Evolutionary conservation across 2,113 vertebrate genomes (phyloP).

Genomic region (mouse (Mus musculus)): DNA sequence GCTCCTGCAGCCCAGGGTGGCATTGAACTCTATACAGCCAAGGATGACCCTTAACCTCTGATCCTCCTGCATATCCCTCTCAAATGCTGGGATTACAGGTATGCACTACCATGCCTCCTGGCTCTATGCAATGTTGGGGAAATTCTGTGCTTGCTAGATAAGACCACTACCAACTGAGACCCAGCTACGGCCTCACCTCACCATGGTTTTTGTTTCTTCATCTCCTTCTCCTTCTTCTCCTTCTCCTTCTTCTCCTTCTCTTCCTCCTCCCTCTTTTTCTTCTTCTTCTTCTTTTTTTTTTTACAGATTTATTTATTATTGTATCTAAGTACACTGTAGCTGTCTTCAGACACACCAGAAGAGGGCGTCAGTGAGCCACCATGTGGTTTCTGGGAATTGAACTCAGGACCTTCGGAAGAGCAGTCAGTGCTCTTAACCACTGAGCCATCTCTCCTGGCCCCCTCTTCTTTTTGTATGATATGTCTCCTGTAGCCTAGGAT

Average conservation of each 20-base stretch:
- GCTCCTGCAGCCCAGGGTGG: background rate
- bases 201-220: background rate
- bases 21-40: background rate
- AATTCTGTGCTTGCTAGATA: background rate
- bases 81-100: background rate
- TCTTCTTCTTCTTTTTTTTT: too few relatives aligned
- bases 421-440: too few relatives aligned
- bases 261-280: too few relatives aligned
- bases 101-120: background rate
- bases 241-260: too few relatives aligned
- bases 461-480: background rate
- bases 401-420: too few relatives aligned
- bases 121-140: background rate
- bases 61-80: background rate
- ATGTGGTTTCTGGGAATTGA: too few relatives aligned
- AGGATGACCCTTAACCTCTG: background rate
- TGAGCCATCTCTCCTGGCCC: too few relatives aligned
- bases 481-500: background rate
- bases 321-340: too few relatives aligned
- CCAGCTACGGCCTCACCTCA: background rate
- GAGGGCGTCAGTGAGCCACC: too few relatives aligned
- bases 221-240: background rate
- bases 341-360: too few relatives aligned
- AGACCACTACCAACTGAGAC: background rate
- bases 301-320: too few relatives aligned